Conservation (phyloP, 37 sponge, comb jelly and placozoan species). For the Theonella swinhoei region DNA sequence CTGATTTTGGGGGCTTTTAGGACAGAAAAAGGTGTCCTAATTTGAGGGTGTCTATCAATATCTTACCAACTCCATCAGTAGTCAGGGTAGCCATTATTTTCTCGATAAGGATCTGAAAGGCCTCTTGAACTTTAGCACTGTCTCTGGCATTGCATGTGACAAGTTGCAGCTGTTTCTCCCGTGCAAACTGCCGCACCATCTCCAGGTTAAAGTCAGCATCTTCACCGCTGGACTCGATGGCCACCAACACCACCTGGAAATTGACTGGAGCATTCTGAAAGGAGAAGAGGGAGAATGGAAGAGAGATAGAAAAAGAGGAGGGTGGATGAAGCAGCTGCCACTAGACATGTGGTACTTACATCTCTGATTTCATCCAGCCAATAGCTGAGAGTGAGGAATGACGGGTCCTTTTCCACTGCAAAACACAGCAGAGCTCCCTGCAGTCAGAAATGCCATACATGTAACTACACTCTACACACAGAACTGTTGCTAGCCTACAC, state of each 20-base stretch:
- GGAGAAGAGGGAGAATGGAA: neutral
- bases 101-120: constrained; percentile 35
- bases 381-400: constrained; percentile 55
- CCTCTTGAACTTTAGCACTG: constrained; percentile 6
- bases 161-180: constrained; percentile 47
- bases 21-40: neutral
- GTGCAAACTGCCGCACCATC: constrained; percentile 48
- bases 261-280: constrained; percentile 48
- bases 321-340: neutral
- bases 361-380: constrained; percentile 77
- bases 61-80: neutral
- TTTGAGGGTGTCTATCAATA: neutral
- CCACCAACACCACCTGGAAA: constrained; percentile 56
- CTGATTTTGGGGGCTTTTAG: no score
- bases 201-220: constrained; percentile 21
- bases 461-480: neutral
- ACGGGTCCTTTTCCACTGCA: constrained; percentile 19
- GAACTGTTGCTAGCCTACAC: no score
- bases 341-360: constrained; percentile 4
- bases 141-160: constrained; percentile 18
- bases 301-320: constrained; percentile 7
- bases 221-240: neutral
- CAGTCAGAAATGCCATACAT: neutral
- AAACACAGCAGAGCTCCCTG: constrained; percentile 74
- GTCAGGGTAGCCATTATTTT: constrained; percentile 17